Evolutionary conservation across 2,888 invertebrate species (phyloP), one percentile per base, ranked within the genome.

Genomic region (Oeneis ivallda): DNA sequence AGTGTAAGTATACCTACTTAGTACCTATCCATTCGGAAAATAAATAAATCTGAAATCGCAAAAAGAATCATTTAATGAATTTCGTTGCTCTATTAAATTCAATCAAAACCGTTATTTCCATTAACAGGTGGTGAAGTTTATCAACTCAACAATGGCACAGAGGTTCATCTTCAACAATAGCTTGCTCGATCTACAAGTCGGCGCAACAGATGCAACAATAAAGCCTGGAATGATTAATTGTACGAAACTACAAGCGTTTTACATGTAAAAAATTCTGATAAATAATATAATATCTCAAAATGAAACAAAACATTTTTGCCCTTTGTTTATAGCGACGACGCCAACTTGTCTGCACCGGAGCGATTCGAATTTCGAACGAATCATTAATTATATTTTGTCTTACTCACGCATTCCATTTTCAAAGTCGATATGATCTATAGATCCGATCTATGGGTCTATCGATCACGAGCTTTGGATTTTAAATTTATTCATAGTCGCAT

Each of bases 381-480:
- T 87, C 89, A 92, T 92, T 91, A 91, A 92, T 92, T 92, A 91
- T 87, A 89, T 91, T 91, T 92, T 90, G 92, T 91, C 92, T 91
- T 91, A 92, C 92, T 91, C 91, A 89, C 88, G 89, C 90, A 90
- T 89, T 90, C 87, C 88, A 92, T 90, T 90, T 91, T 89, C 82
- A 73, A 87, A 79, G 77, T 82, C 84, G 89, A 90, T 91, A 90
- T 91, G 90, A 92, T 92, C 91, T 91, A 91, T 92, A 88, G 90
- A 90, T 91, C 85, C 77, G 89, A 89, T 89, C 90, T 90, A 89
- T 76, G 85, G 81, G 85, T 85, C 91, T 87, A 92, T 92, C 91
- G 89, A 92, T 92, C 92, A 92, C 86, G 82, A 80, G 81, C 84
- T 80, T 81, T 78, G 87, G 87, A 88, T 89, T 89, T 87, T 84